Conservation (phyloP, 2,888 invertebrate species). For the Stictocephala bisonia region DNA sequence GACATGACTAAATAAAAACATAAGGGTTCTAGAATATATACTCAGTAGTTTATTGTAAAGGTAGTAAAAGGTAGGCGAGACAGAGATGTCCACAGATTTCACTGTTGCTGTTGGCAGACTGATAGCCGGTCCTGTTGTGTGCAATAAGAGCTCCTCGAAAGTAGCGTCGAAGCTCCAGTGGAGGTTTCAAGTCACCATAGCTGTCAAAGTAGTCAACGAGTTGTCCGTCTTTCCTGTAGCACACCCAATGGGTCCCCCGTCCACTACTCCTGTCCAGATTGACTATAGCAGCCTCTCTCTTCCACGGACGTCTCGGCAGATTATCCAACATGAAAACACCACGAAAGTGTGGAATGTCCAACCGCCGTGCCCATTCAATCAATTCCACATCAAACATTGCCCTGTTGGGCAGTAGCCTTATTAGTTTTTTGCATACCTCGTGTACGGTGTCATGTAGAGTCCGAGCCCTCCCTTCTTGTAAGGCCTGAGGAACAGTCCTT, state of each 20-base stretch:
- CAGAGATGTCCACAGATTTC: conserved; percentile 2
- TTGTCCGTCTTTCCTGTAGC: conserved; percentile 60
- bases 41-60: not conserved
- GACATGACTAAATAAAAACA: not conserved
- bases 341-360: conserved; percentile 54
- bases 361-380: conserved; percentile 48
- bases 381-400: conserved; percentile 54
- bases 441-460: conserved; percentile 50
- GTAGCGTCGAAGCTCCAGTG: conserved; percentile 49
- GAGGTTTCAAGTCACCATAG: conserved; percentile 61
- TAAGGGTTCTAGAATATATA: no score
- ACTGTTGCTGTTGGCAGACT: not conserved
- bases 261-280: conserved; percentile 60
- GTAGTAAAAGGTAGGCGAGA: not conserved
- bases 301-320: conserved; percentile 59
- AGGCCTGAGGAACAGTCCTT: conserved; percentile 55
- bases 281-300: conserved; percentile 59
- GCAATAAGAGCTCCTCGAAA: not conserved
- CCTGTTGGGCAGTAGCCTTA: conserved; percentile 15
- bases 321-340: conserved; percentile 62
- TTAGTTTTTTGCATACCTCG: conserved; percentile 50
- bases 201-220: conserved; percentile 62
- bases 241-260: conserved; percentile 63
- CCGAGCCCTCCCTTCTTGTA: conserved; percentile 46
- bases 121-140: not conserved